Percentiles rank a stretch among this genome's conserved stretches.
These are phyloP conservation scores for Salticus scenicus DNA, from an alignment of 2,888 invertebrate genomes.

Conservation along the genomic window DNA sequence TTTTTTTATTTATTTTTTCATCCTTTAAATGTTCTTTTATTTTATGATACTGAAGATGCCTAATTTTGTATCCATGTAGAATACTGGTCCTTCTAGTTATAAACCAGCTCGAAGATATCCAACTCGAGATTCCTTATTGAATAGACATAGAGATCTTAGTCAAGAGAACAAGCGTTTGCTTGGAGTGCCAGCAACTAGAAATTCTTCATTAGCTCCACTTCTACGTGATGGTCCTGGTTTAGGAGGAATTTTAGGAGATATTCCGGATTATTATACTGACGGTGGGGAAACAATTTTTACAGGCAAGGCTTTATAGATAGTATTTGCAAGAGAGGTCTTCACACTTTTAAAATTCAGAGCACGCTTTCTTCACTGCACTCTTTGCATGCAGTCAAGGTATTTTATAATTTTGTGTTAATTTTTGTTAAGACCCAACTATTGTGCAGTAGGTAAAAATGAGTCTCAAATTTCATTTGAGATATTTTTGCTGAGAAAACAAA, in stretches of 20 bases:
- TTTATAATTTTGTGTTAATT: no score
- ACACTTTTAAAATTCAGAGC: constrained; percentile 12
- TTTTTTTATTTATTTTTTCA: no score
- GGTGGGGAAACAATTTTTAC: constrained; percentile 70
- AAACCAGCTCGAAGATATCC: constrained; percentile 64
- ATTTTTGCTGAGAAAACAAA: no score
- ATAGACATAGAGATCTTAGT: constrained; percentile 56
- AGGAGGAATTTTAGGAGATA: constrained; percentile 61
- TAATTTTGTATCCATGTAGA: no score
- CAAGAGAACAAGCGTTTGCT: constrained; percentile 62
- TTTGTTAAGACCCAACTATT: no score
- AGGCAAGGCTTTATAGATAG: constrained; percentile 66
- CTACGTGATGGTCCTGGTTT: constrained; percentile 49
- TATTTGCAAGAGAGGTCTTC: constrained; percentile 50
- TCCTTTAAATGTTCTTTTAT: no score
- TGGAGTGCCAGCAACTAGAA: constrained; percentile 43
- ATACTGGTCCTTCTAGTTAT: constrained; percentile 43
- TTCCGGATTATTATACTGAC: constrained; percentile 69
- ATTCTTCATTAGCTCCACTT: constrained; percentile 57
- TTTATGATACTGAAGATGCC: no score
- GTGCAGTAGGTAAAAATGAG: no score
- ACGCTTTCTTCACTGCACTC: constrained; percentile 39
- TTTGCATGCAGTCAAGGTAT: constrained; percentile 31
- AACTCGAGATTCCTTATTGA: constrained; percentile 53
- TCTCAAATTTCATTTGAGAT: no score